Percentiles rank a stretch among this genome's conserved stretches.
Conservation (phyloP, 2,888 invertebrate species). For the Hirtodrosophila cameraria region DNA sequence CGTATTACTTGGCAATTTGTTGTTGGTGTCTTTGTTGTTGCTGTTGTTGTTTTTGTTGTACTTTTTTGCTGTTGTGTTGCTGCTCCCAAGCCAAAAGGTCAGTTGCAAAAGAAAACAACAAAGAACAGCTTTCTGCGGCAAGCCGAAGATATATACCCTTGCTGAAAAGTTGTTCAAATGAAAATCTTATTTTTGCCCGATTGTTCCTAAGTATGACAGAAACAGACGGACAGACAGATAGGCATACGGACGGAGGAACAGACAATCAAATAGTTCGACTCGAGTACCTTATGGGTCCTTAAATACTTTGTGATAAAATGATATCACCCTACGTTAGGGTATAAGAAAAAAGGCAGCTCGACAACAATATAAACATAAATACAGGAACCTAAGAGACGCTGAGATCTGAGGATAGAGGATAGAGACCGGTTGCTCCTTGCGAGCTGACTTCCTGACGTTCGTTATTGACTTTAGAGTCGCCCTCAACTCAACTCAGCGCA, state of each 20-base stretch:
- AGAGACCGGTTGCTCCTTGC: constrained; percentile 61
- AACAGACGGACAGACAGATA: no score
- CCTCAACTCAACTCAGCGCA: no score
- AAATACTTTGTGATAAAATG: no score
- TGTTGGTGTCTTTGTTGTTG: constrained; percentile 20
- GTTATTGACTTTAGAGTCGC: constrained; percentile 60
- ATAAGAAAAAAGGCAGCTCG: constrained; percentile 26
- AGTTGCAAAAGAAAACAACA: constrained; percentile 28
- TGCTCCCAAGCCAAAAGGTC: constrained; percentile 68
- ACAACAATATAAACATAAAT: constrained; percentile 63
- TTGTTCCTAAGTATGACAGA: no score
- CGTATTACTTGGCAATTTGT: constrained; percentile 51
- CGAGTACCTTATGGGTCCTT: no score
- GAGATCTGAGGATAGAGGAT: neutral
- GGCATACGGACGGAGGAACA: no score
- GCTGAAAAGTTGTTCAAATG: no score
- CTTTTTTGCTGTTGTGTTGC: constrained; percentile 19
- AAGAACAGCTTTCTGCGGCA: no score
- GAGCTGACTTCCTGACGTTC: constrained; percentile 59
- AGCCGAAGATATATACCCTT: no score
- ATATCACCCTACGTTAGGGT: no score
- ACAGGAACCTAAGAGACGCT: constrained; percentile 19
- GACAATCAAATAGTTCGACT: no score
- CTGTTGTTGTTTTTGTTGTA: constrained; percentile 26
- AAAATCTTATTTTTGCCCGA: no score